Percentiles rank a stretch among this genome's conserved stretches.
These are phyloP conservation scores for Tachyglossus aculeatus DNA, from an alignment of 2,797 vertebrate species.

Conservation along the genomic window DNA sequence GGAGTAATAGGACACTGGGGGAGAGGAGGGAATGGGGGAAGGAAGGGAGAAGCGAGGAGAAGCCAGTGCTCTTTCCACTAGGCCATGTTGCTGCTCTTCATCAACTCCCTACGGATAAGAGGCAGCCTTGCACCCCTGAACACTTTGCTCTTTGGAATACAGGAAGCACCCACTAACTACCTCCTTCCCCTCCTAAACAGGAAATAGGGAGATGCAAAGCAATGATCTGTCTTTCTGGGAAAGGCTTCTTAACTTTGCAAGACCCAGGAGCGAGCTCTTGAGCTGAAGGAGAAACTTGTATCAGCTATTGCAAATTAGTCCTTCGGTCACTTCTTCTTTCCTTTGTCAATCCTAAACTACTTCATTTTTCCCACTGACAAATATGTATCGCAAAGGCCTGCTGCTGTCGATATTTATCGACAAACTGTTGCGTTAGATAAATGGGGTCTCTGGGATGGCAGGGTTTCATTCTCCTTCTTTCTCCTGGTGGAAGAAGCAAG, in stretches of 20 bases:
- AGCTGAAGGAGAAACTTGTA: no score
- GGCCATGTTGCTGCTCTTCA: neutral
- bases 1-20: no score
- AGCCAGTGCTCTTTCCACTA: rapidly evolving
- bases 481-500: neutral
- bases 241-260: no score
- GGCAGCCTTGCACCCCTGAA: rapidly evolving
- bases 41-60: no score
- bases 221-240: no score
- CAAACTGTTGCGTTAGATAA: conserved; percentile 20
- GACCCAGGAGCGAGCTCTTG: no score
- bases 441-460: conserved; percentile 23
- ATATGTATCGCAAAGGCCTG: conserved; percentile 6
- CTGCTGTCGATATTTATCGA: neutral
- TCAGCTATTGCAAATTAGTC: no score
- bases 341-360: neutral
- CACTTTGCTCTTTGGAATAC: no score
- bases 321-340: neutral
- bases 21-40: no score
- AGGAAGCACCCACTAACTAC: neutral
- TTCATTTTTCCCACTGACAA: conserved; percentile 20
- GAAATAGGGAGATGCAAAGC: no score
- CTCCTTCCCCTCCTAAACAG: neutral
- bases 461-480: neutral
- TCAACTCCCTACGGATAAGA: no score